These are phyloP conservation scores for Astropecten irregularis DNA, from an alignment of 53 echinoderm and acorn worm species.

Conservation along the genomic window DNA sequence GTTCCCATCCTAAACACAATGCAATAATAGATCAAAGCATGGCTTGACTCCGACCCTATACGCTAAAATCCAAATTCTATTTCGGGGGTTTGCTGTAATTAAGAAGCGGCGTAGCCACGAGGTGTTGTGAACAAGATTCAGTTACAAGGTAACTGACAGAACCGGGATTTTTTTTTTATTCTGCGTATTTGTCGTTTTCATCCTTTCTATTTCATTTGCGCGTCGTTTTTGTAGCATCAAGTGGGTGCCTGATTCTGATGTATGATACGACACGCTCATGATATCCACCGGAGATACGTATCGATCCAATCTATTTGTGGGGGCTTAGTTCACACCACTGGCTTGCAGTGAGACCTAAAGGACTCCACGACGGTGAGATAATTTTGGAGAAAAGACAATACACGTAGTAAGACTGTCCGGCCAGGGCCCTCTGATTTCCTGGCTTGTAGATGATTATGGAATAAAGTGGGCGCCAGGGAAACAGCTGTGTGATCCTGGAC, in stretches of 20 bases:
- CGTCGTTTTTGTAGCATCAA: no score
- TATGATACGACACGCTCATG: not conserved
- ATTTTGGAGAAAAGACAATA: no score
- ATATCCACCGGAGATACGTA: conserved; percentile 6
- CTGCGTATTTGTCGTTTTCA: not conserved
- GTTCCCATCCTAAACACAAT: no score
- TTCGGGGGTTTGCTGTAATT: no score
- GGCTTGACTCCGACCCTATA: no score
- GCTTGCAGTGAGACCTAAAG: not conserved
- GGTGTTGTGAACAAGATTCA: not conserved
- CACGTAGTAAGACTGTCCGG: not conserved
- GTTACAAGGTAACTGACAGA: conserved; percentile 20
- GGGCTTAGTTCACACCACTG: not conserved
- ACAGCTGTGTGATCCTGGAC: conserved; percentile 11
- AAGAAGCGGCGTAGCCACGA: no score
- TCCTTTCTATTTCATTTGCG: no score
- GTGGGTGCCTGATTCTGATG: not conserved
- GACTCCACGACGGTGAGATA: no score
- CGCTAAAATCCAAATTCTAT: no score
- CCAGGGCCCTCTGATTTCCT: conserved; percentile 6
- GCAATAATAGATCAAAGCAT: no score
- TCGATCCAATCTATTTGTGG: conserved; percentile 11
- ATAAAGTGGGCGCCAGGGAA: not conserved
- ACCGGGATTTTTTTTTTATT: not conserved
- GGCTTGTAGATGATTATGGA: not conserved